A percentile compares a stretch with the other conserved stretches of the same genome.
These are phyloP conservation scores for Discoglossus pictus DNA, from an alignment of 2,797 vertebrate species.

Conservation along the genomic window DNA sequence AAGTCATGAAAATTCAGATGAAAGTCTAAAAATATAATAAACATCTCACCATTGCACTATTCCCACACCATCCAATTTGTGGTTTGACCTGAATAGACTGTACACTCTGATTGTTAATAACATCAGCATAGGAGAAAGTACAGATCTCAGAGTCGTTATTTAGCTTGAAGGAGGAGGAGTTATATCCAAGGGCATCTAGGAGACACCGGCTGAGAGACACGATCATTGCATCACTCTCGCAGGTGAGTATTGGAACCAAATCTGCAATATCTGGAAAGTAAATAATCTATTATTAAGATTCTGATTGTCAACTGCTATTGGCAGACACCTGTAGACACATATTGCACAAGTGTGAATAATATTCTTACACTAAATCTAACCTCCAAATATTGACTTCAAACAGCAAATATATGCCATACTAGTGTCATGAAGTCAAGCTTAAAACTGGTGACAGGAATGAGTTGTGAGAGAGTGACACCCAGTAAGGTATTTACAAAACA, in stretches of 20 bases:
- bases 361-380: no score
- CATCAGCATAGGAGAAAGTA: neutral
- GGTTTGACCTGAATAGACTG: neutral
- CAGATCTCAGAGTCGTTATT: neutral
- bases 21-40: neutral
- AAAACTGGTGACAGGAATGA: no score
- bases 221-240: neutral
- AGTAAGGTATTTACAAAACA: no score
- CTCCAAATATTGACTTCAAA: no score
- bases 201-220: neutral
- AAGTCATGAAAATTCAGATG: neutral
- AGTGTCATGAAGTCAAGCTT: no score
- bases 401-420: no score
- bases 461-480: no score
- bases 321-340: no score
- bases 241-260: neutral
- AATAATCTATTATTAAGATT: no score
- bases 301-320: no score
- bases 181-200: neutral
- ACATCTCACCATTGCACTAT: neutral
- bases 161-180: neutral
- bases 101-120: neutral
- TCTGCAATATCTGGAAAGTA: constrained; percentile 4
- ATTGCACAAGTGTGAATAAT: no score
- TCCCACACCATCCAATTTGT: neutral